Base-by-base conservation (phyloP, 1,140 invertebrate species). In the Spodoptera litura region DNA sequence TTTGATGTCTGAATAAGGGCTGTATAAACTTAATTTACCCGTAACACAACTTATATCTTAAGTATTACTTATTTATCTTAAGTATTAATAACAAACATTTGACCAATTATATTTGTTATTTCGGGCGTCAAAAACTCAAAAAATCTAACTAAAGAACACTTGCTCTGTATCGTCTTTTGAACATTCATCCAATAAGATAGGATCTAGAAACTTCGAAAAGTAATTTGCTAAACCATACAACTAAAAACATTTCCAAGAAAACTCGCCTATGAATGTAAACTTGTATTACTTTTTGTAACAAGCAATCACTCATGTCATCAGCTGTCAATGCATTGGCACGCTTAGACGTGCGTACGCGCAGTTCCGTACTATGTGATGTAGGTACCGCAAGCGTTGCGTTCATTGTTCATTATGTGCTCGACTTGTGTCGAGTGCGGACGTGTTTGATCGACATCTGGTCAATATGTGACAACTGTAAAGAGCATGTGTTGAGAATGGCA, bases 311-410 rank as follows among this genome's bases (percentile, higher is more conserved):
- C 59, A 55, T 73, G 79, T 82, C 79, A 62, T 81, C 83, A 76
- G 76, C 66, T 81, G 79, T 81, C 73, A 73, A 77, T 68, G 66
- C n/a, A 72, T 35, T 49, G 70, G 35, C 58, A 62, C 31, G 71
- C 10, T 68, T 53, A 53, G 64, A 53, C 58, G 52, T 76, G 82
- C 83, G 78, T 77, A 72, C 71, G 82, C 82, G 81, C 82, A 82
- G 56, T 61, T 71, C 64, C 49, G 55, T 74, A 61, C 85, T 81
- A 88, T 82, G 81, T 86, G 85, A 88, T 82, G 83, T 84, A 82
- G 82, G 55, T 38, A 55, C 49, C 59, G 78, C 61, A 55, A 77
- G 74, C 80, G 64, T 72, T 64, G 75, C 77, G 81, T 81, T 58
- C 76, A 76, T 78, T 59, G 51, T 61, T 73, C 68, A 72, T 58